Conservation (phyloP, 2,797 vertebrate genomes). For the Gallinago stenura region DNA sequence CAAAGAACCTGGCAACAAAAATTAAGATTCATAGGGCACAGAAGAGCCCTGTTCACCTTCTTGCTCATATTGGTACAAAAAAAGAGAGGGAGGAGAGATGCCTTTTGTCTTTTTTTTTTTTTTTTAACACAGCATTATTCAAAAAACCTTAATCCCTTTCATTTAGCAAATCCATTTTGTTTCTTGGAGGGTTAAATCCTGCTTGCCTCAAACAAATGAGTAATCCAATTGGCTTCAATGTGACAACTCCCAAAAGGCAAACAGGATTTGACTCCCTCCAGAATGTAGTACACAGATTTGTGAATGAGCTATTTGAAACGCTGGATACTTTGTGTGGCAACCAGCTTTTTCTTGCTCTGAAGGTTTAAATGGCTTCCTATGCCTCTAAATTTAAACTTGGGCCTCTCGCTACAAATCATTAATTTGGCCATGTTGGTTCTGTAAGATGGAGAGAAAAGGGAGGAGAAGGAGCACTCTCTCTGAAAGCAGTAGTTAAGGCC, state of each 20-base stretch:
- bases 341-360: neutral
- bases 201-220: constrained; percentile 44
- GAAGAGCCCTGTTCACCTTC: neutral
- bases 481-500: neutral
- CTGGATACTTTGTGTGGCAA: neutral
- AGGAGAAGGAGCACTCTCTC: neutral
- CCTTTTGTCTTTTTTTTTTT: neutral
- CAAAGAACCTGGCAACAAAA: neutral
- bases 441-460: neutral
- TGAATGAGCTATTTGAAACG: constrained; percentile 39
- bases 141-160: constrained; percentile 21
- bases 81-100: neutral
- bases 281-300: constrained; percentile 7
- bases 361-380: neutral
- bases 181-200: constrained; percentile 60
- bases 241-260: constrained; percentile 68
- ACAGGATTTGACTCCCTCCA: constrained; percentile 53
- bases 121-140: neutral
- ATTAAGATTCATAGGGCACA: neutral
- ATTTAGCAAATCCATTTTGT: constrained; percentile 57
- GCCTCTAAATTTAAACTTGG: constrained; percentile 14
- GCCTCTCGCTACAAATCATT: neutral
- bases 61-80: neutral
- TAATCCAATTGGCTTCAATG: constrained; percentile 66
- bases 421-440: neutral